Evolutionary conservation across 2,888 invertebrate genomes (phyloP).

Genomic region (Polyommatus iphigenia): DNA sequence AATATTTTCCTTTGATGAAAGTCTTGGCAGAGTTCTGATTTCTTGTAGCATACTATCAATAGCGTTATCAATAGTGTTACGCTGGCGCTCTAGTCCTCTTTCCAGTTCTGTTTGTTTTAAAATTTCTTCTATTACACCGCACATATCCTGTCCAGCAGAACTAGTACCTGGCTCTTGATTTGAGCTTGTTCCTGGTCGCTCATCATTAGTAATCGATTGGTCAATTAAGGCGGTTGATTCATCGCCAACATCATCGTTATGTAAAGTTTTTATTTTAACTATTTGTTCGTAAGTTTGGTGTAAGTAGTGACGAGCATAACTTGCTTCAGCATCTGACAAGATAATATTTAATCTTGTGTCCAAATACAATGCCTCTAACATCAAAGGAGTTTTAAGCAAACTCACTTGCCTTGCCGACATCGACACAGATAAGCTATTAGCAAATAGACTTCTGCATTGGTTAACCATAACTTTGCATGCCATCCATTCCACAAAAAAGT

Average conservation of each 20-base stretch:
- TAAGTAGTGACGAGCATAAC: conserved; percentile 8
- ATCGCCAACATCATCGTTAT: conserved; percentile 8
- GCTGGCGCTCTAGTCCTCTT: conserved; percentile 8
- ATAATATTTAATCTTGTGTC: conserved; percentile 23
- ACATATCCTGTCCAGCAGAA: conserved; percentile 9
- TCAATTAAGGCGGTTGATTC: neutral
- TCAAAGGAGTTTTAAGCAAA: conserved; percentile 22
- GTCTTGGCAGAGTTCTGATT: conserved; percentile 12
- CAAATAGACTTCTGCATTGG: conserved; percentile 20
- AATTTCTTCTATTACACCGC: conserved; percentile 8
- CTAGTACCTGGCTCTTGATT: conserved; percentile 10
- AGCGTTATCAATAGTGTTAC: neutral
- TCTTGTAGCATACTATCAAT: conserved; percentile 25
- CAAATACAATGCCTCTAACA: conserved; percentile 25
- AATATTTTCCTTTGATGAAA: conserved; percentile 25
- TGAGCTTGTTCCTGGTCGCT: conserved; percentile 1
- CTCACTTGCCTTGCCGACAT: conserved; percentile 18
- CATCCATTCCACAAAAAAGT: conserved; percentile 28
- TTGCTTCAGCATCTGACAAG: conserved; percentile 4
- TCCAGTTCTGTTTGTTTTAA: conserved; percentile 8
- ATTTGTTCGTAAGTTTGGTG: conserved; percentile 3
- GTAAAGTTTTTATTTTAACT: conserved; percentile 8
- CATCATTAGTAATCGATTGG: conserved; percentile 3
- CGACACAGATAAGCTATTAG: conserved; percentile 1
- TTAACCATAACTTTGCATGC: conserved; percentile 18